Conservation (phyloP, 1,140 invertebrate species). For the silkworm (Bombyx mori) region ASM3026992v2 NC_085116.1:3336501-3337000, state of each 20-base stretch:
- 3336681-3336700: constrained; percentile 7
- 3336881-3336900: constrained; percentile 16
- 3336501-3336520: not conserved
- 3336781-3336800: not conserved
- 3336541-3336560: not conserved
- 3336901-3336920: constrained; percentile 16
- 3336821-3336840: no score
- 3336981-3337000: not conserved
- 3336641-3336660: constrained; percentile 11
- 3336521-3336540: not conserved
- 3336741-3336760: not conserved
- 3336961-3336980: constrained; percentile 4
- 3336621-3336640: constrained; percentile 16
- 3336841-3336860: not conserved
- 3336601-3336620: constrained; percentile 12
- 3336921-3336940: constrained; percentile 3
- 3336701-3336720: constrained; percentile 5
- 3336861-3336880: constrained; percentile 2
- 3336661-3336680: constrained; percentile 9
- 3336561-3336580: not conserved
- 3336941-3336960: constrained; percentile 7
- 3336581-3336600: not conserved
- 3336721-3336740: constrained; percentile 2
- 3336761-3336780: no score
- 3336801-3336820: not conserved